Conservation (phyloP, 2,113 vertebrate species). For the Conger conger region DNA sequence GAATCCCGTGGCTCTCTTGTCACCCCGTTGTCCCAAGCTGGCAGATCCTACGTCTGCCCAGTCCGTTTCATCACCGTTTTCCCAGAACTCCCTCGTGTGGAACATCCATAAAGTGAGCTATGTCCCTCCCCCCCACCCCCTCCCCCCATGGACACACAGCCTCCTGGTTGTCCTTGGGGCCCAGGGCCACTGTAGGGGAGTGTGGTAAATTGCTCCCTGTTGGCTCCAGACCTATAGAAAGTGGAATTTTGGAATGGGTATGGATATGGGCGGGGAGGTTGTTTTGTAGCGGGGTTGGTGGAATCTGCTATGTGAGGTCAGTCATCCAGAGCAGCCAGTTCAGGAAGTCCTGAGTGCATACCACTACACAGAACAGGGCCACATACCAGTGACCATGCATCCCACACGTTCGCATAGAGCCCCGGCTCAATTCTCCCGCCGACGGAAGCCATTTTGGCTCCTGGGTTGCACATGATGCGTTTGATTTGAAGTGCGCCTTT, state of each 20-base stretch:
- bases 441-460: background rate
- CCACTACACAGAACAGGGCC: background rate
- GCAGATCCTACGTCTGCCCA: background rate
- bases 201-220: slow-evolving; percentile 11
- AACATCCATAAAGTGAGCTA: background rate
- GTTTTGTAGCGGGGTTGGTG: slow-evolving; percentile 8
- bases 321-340: background rate
- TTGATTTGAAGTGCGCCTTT: too few relatives aligned
- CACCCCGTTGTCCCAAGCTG: background rate
- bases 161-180: background rate
- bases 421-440: background rate
- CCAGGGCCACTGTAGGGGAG: background rate
- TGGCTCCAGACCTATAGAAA: slow-evolving; percentile 1
- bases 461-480: background rate
- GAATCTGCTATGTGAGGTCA: background rate
- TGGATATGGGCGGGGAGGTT: background rate
- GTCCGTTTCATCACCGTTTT: background rate
- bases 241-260: background rate
- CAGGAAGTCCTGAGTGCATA: background rate
- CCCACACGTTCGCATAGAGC: background rate
- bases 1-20: background rate
- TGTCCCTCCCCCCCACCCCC: background rate
- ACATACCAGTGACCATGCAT: background rate
- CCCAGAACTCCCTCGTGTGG: background rate
- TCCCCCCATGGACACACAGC: background rate